These are phyloP conservation scores for Actinostola sp. DNA, from an alignment of 92 coral and sea anemone species.

Conservation along the genomic window DNA sequence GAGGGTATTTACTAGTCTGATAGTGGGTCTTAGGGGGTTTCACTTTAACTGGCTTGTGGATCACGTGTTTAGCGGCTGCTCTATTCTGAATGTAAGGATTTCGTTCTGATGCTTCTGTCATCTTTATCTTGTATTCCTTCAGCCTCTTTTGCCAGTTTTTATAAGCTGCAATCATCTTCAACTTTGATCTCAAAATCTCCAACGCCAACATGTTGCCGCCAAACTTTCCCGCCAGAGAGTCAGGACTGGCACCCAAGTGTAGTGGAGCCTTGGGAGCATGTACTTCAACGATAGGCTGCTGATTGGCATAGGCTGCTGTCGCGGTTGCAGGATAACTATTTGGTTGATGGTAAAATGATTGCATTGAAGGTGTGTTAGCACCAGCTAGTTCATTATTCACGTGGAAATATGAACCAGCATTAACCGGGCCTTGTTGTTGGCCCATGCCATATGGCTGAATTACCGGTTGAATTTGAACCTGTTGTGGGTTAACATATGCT, in stretches of 20 bases:
- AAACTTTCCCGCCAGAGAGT: constrained; percentile 72
- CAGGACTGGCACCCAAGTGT: constrained; percentile 66
- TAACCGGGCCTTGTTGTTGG: constrained; percentile 30
- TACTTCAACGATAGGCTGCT: constrained; percentile 3
- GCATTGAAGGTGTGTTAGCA: constrained; percentile 10
- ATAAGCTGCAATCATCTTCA: constrained; percentile 89
- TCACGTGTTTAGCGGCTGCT: constrained; percentile 13
- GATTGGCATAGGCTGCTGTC: constrained; percentile 18
- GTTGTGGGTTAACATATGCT: constrained; percentile 13
- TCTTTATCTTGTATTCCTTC: constrained; percentile 66
- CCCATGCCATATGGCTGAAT: too few species aligned
- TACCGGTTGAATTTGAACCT: constrained; percentile 22
- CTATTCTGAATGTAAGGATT: constrained; percentile 23
- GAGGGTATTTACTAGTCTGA: constrained; percentile 33
- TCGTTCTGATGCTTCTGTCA: constrained; percentile 28
- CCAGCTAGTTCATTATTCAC: constrained; percentile 23
- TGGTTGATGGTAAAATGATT: constrained; percentile 44
- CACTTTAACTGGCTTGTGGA: constrained; percentile 4
- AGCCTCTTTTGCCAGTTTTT: constrained; percentile 84
- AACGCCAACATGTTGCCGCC: constrained; percentile 77
- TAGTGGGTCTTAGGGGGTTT: constrained; percentile 8
- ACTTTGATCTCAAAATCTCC: constrained; percentile 71
- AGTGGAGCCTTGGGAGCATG: constrained; percentile 25
- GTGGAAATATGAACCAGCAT: constrained; percentile 16
- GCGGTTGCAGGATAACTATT: constrained; percentile 31